Evolutionary conservation across 2,888 invertebrate genomes (phyloP).

Genomic region (Epinotia demarniana): DNA sequence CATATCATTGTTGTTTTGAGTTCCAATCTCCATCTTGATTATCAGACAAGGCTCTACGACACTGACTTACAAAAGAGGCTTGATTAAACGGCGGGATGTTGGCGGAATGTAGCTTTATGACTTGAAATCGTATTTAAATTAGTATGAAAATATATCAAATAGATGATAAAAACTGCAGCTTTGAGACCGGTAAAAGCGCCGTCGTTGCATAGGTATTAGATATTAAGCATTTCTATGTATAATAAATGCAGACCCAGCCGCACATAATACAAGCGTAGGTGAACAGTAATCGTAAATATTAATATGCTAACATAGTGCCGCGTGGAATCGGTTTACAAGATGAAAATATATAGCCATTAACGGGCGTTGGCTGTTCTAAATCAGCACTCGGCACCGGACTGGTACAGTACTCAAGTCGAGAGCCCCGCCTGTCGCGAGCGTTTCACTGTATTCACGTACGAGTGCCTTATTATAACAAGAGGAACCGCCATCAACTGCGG

Average conservation of each 20-base stretch:
- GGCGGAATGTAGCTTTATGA: too few relatives aligned
- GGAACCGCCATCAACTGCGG: slow-evolving; percentile 17
- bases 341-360: slow-evolving; percentile 31
- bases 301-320: slow-evolving; percentile 1
- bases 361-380: slow-evolving; percentile 23
- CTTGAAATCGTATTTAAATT: too few relatives aligned
- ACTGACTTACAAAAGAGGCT: too few relatives aligned
- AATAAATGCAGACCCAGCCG: too few relatives aligned
- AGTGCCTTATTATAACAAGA: slow-evolving; percentile 41
- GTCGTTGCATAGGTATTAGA: too few relatives aligned
- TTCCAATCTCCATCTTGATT: too few relatives aligned
- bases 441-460: slow-evolving; percentile 33
- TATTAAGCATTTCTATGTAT: too few relatives aligned
- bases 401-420: slow-evolving; percentile 28
- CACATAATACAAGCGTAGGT: slow-evolving; percentile 1
- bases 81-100: not conserved
- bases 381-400: slow-evolving; percentile 24
- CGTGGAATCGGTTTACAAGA: slow-evolving; percentile 24
- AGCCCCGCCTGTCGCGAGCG: slow-evolving; percentile 22
- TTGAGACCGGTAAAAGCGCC: too few relatives aligned
- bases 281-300: slow-evolving; percentile 28
- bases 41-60: too few relatives aligned
- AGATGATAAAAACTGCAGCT: too few relatives aligned
- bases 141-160: too few relatives aligned
- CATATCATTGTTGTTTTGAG: too few relatives aligned